A percentile compares a stretch with the other conserved stretches of the same genome.
These are phyloP conservation scores for Heliornis fulica DNA, from an alignment of 2,113 vertebrate genomes.

Conservation along the genomic window DNA sequence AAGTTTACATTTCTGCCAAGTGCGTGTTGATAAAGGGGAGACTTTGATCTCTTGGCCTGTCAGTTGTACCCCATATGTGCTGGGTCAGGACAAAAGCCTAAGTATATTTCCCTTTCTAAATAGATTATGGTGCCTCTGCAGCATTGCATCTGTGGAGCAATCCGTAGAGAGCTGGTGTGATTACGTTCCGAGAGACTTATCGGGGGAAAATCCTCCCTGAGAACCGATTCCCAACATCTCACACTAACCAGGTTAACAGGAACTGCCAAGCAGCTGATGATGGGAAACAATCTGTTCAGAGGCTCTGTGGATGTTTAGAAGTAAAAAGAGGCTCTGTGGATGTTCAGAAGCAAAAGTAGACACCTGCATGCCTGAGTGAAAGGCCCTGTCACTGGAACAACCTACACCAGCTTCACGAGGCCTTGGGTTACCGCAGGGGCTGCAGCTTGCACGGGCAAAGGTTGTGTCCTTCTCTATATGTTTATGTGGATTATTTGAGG, in stretches of 20 bases:
- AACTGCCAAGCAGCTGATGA: not conserved
- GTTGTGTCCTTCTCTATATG: not conserved
- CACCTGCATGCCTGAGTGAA: not conserved
- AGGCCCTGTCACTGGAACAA: not conserved
- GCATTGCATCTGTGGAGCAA: not conserved
- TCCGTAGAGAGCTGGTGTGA: not conserved
- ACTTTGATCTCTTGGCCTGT: conserved; percentile 45
- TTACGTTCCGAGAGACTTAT: not conserved
- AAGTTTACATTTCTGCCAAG: conserved; percentile 53
- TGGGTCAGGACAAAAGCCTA: conserved; percentile 40
- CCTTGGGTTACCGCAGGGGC: not conserved
- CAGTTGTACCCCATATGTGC: not conserved
- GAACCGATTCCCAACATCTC: not conserved
- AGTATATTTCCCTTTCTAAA: not conserved
- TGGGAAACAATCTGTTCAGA: not conserved
- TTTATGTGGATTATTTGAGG: not conserved
- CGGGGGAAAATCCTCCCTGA: not conserved
- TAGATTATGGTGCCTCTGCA: not conserved
- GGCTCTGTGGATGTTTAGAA: not conserved
- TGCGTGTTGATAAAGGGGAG: conserved; percentile 23
- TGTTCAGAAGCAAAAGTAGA: not conserved
- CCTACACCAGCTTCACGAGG: not conserved
- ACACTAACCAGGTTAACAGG: not conserved
- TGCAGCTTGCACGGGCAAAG: not conserved
- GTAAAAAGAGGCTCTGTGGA: not conserved